phyloP scores from a whole-genome alignment of 2,113 vertebrate species.

The Pitta sordida region DNA sequence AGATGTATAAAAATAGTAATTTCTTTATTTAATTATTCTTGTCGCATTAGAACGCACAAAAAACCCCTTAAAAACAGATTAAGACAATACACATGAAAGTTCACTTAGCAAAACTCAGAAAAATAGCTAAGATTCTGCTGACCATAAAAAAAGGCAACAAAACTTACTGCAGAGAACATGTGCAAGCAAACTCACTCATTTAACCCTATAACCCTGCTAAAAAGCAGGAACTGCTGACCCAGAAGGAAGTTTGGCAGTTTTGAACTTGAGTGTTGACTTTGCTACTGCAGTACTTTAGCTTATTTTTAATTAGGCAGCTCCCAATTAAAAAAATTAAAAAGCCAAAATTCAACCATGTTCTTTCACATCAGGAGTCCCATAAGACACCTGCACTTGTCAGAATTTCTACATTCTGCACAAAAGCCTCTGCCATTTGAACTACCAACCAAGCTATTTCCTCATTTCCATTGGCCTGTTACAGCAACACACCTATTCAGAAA shows the following conservation, averaged over 20 bases:
- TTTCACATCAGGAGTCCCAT: neutral
- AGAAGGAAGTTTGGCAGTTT: neutral
- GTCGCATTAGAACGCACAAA: neutral
- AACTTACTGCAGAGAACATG: neutral
- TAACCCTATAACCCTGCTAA: neutral
- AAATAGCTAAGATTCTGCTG: neutral
- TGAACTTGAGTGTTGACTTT: neutral
- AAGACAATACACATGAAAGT: neutral
- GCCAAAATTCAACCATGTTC: neutral
- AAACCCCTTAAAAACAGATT: neutral
- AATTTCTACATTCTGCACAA: neutral
- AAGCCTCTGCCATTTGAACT: neutral
- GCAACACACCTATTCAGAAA: neutral
- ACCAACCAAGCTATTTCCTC: neutral
- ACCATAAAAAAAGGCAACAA: neutral
- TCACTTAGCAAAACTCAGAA: neutral
- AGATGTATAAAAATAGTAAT: neutral
- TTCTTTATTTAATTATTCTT: neutral
- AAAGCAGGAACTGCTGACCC: neutral
- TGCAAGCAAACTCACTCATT: neutral
- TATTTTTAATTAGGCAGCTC: neutral
- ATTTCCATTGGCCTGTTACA: neutral
- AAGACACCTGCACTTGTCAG: neutral
- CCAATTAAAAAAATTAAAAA: neutral
- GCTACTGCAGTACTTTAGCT: neutral